Evolutionary conservation across 2,113 vertebrate genomes (phyloP).

Genomic region (Aptenodytes forsteri): DNA sequence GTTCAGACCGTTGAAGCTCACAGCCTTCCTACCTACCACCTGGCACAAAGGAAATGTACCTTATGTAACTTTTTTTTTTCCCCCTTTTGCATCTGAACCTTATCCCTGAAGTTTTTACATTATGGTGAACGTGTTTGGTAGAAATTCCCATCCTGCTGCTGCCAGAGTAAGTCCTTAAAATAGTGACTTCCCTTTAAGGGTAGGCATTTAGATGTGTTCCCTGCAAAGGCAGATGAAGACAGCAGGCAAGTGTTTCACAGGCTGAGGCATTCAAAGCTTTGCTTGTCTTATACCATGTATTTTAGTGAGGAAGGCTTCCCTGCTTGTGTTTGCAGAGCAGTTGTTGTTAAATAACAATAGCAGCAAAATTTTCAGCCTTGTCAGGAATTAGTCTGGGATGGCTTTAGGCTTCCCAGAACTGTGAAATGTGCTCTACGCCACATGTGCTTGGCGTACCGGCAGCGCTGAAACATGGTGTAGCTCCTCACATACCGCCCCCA

Average conservation of each 20-base stretch:
- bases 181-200: constrained; percentile 49
- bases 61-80: neutral
- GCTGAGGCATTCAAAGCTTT: neutral
- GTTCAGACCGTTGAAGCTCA: neutral
- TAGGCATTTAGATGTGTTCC: neutral
- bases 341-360: neutral
- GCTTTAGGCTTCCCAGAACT: neutral
- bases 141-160: neutral
- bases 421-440: accelerated
- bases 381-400: neutral
- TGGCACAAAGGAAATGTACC: neutral
- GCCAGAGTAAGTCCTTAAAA: constrained; percentile 14
- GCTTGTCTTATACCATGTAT: neutral
- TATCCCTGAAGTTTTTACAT: neutral
- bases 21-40: neutral
- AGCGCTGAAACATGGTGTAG: neutral
- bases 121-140: neutral
- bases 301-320: neutral
- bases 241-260: neutral
- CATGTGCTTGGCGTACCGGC: neutral
- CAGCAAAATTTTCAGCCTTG: neutral
- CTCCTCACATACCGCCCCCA: neutral
- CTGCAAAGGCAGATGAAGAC: constrained; percentile 20
- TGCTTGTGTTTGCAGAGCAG: neutral
- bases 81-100: neutral